Evolutionary conservation across 2,888 invertebrate species (phyloP).

Genomic region (Cyclophora albipunctata): DNA sequence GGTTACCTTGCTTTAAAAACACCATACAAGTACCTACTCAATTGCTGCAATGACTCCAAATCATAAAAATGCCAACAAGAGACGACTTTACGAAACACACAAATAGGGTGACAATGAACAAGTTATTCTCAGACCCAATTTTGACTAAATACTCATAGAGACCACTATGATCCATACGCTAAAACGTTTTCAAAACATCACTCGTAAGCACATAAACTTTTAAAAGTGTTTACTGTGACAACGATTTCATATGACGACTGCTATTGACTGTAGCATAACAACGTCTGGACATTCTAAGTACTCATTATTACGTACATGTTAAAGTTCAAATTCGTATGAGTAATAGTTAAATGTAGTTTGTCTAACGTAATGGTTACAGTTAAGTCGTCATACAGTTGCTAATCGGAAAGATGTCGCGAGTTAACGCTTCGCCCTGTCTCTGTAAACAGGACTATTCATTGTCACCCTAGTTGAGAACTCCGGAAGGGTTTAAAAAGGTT

Average conservation of each 20-base stretch:
- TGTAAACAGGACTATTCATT: constrained; percentile 66
- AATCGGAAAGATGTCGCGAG: constrained; percentile 66
- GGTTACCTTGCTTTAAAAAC: too few relatives aligned
- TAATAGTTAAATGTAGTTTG: constrained; percentile 15
- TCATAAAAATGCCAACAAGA: too few relatives aligned
- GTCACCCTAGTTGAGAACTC: constrained; percentile 57
- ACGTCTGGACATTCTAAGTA: neutral
- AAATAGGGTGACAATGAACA: constrained; percentile 42
- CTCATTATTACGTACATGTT: too few relatives aligned
- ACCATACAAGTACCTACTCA: too few relatives aligned
- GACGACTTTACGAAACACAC: constrained; percentile 45
- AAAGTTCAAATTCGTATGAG: too few relatives aligned
- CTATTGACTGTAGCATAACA: constrained; percentile 3
- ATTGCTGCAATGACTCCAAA: too few relatives aligned
- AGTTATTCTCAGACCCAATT: constrained; percentile 49
- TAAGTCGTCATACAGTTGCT: constrained; percentile 66
- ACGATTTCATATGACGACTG: constrained; percentile 59
- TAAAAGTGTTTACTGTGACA: constrained; percentile 72
- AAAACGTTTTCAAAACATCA: constrained; percentile 66
- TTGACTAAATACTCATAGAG: constrained; percentile 47
- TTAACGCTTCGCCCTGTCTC: constrained; percentile 74
- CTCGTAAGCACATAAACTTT: constrained; percentile 66
- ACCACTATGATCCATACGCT: constrained; percentile 63
- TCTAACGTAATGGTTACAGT: constrained; percentile 60
- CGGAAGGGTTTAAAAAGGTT: constrained; percentile 22